phyloP scores from a whole-genome alignment of 2,888 invertebrate species.

The Entomobrya proxima region DNA sequence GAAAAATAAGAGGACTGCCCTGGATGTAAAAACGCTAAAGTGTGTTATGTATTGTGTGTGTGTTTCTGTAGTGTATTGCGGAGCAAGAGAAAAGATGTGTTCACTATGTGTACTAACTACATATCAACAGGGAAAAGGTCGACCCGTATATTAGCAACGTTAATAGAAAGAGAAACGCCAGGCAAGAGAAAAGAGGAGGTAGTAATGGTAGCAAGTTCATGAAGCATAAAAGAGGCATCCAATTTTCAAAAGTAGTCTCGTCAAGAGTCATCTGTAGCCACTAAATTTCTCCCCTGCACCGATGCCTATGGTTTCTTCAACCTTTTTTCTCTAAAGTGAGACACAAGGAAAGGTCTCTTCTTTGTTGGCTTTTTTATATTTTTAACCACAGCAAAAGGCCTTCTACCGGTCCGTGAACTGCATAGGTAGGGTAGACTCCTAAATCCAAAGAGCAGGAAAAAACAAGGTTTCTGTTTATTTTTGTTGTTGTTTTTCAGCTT shows the following conservation, averaged over 20 bases:
- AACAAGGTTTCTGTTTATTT: background rate
- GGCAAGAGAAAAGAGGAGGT: background rate
- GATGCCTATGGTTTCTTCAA: background rate
- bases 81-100: background rate
- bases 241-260: slow-evolving; percentile 62
- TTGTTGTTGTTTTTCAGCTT: background rate
- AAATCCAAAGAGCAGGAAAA: background rate
- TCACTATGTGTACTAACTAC: background rate
- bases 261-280: slow-evolving; percentile 29
- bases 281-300: slow-evolving; percentile 27
- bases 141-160: slow-evolving; percentile 28
- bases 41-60: background rate
- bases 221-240: slow-evolving; percentile 61
- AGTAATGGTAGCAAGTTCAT: slow-evolving; percentile 51
- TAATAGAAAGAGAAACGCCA: slow-evolving; percentile 22
- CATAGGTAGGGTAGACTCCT: background rate
- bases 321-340: background rate
- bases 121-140: slow-evolving; percentile 43
- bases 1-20: background rate
- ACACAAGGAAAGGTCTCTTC: background rate
- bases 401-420: background rate
- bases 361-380: background rate
- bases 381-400: background rate
- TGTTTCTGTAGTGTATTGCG: background rate
- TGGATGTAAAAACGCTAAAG: background rate